Base-by-base conservation (phyloP, 2,113 vertebrate genomes). In the Vidua chalybeata region DNA sequence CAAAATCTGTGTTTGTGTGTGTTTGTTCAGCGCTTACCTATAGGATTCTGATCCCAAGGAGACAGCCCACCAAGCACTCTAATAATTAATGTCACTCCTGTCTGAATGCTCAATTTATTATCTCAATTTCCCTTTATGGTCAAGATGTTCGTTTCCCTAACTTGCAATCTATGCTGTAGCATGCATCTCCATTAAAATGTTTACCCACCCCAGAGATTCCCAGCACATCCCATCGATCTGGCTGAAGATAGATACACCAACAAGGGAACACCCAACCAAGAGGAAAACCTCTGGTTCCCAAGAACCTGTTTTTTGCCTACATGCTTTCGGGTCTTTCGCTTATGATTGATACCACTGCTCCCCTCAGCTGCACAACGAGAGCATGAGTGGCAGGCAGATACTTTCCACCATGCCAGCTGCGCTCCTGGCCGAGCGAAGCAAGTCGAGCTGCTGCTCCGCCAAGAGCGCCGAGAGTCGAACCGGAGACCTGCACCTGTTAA, bases 261-360 rank as follows among this genome's bases (percentile, higher is more conserved):
- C 11, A 4, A 15, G 31, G 46, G 45, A 16, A 21, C 68, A 30
- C 28, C 17, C 27, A 21, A 8, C 35, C 54, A 13, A 15, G 37
- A 28, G 30, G 11, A 30, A 85, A 49, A 24, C 37, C 49, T 13
- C 35, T 4, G 3, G 1, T 1, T 43, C 51, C 48, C 55, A 13
- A 28, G 31, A 2, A 1, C 11, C 1, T 3, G 11, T 5, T 21
- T 30, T 49, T 1, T 15, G 33, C 3, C 37, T 3, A 12, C 28
- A 28, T 39, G 43, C 41, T 46, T 13, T 15, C 22, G 11, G 63
- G 15, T 19, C 14, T 12, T 20, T 16, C 16, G 4, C 41, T 48
- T 17, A 2, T 0, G 33, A 7, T 0, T 14, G 27, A 28, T 10
- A 13, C 20, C 64, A 1, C 46, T 8, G 6, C 1, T 3, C 10